Percentiles rank a stretch among this genome's conserved stretches.
phyloP scores from a whole-genome alignment of 1,140 invertebrate species.

The Plodia interpunctella region DNA sequence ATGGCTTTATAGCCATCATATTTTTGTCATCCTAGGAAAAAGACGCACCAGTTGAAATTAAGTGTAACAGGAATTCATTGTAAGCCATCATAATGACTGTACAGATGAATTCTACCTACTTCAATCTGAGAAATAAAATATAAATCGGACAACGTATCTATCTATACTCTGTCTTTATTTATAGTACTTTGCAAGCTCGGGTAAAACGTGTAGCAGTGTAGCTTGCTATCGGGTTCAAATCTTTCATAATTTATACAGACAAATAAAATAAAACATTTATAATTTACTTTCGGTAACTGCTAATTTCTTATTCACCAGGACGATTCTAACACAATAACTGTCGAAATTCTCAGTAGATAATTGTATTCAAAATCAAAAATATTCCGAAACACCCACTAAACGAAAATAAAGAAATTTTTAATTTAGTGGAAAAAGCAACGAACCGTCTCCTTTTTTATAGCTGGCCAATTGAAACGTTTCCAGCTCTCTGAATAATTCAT shows the following conservation, averaged over 20 bases:
- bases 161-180: too few relatives aligned
- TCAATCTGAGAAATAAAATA: too few relatives aligned
- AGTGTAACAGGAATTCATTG: neutral
- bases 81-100: neutral
- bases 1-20: too few relatives aligned
- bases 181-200: too few relatives aligned
- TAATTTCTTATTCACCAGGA: neutral
- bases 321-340: neutral
- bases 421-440: conserved; percentile 75
- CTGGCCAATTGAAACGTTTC: conserved; percentile 76
- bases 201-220: too few relatives aligned
- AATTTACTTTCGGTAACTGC: neutral
- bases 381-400: conserved; percentile 51
- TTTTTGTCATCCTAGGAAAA: neutral
- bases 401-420: conserved; percentile 72
- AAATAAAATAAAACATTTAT: neutral
- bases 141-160: too few relatives aligned
- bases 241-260: too few relatives aligned
- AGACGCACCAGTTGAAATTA: conserved; percentile 1
- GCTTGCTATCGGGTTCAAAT: too few relatives aligned
- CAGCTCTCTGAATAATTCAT: conserved; percentile 77
- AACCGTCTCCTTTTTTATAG: conserved; percentile 75
- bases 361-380: conserved; percentile 30
- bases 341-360: conserved; percentile 4
- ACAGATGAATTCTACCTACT: too few relatives aligned